These are phyloP conservation scores for Strigamia transsilvanica DNA, from an alignment of 2,888 invertebrate genomes.

Conservation along the genomic window DNA sequence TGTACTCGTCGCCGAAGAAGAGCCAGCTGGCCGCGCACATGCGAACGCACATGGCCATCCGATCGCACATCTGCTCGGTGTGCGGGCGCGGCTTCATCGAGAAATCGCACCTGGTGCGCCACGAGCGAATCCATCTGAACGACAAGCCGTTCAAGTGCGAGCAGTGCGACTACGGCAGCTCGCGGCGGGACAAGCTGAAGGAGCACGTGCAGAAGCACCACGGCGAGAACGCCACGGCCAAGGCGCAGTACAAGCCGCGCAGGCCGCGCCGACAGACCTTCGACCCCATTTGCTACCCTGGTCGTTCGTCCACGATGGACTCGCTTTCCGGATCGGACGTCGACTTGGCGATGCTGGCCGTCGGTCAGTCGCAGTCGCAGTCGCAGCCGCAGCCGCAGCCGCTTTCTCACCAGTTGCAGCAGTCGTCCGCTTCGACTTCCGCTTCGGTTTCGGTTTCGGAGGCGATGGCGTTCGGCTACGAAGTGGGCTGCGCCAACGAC, in stretches of 20 bases:
- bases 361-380: constrained; percentile 46
- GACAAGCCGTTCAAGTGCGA: constrained; percentile 73
- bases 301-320: constrained; percentile 18
- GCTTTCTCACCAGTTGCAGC: neutral
- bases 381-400: constrained; percentile 51
- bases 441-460: constrained; percentile 54
- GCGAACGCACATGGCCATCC: constrained; percentile 70
- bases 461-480: constrained; percentile 5
- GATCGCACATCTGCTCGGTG: constrained; percentile 69
- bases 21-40: constrained; percentile 73
- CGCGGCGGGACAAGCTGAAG: constrained; percentile 73
- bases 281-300: constrained; percentile 46
- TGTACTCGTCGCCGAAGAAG: constrained; percentile 72
- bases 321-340: constrained; percentile 13
- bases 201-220: constrained; percentile 68
- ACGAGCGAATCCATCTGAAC: constrained; percentile 72
- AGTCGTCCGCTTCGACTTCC: constrained; percentile 54
- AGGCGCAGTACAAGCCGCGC: constrained; percentile 59
- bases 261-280: constrained; percentile 57
- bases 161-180: constrained; percentile 73
- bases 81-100: constrained; percentile 74
- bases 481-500: neutral
- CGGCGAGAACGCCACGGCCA: constrained; percentile 60
- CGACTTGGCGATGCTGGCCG: constrained; percentile 18
- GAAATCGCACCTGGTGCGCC: constrained; percentile 73